These are phyloP conservation scores for Ictalurus furcatus DNA, from an alignment of 2,113 vertebrate species.

Conservation along the genomic window DNA sequence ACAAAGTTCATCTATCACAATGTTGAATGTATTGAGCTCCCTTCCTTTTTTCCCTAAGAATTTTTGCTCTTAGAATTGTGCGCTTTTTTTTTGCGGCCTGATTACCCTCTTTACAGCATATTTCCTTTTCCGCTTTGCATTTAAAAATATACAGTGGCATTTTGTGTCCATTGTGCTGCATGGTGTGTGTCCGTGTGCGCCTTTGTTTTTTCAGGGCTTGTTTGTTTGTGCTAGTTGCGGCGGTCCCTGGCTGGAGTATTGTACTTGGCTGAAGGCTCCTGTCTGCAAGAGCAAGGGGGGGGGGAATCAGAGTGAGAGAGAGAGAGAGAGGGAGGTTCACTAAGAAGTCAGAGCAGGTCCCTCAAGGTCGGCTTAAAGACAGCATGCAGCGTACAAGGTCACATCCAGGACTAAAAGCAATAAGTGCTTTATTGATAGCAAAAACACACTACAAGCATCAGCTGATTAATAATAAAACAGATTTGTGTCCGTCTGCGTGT, in stretches of 20 bases:
- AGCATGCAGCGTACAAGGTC: constrained; percentile 79
- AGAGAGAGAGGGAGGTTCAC: constrained; percentile 37
- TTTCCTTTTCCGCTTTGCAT: constrained; percentile 67
- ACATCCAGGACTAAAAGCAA: constrained; percentile 85
- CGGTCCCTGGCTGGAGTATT: constrained; percentile 60
- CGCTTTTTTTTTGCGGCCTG: constrained; percentile 54
- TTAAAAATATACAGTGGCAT: constrained; percentile 66
- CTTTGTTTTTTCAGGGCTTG: constrained; percentile 51
- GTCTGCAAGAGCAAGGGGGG: constrained; percentile 20
- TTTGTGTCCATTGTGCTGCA: constrained; percentile 69
- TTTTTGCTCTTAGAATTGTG: constrained; percentile 69
- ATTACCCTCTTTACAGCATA: constrained; percentile 66
- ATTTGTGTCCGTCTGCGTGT: constrained; percentile 57
- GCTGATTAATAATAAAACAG: constrained; percentile 78
- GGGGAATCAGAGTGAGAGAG: constrained; percentile 25
- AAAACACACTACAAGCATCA: constrained; percentile 66
- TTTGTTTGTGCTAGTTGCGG: constrained; percentile 61
- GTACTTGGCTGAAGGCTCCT: constrained; percentile 65
- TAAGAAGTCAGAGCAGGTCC: constrained; percentile 74
- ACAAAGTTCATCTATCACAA: background rate
- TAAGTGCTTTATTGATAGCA: constrained; percentile 90
- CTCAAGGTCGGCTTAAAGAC: constrained; percentile 82
- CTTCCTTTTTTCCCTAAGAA: constrained; percentile 61
- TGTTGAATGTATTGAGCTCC: constrained; percentile 19
- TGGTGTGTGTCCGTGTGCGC: constrained; percentile 38